Evolutionary conservation across 2,113 vertebrate species (phyloP).

Genomic region (Sarotherodon lohbergeri): DNA sequence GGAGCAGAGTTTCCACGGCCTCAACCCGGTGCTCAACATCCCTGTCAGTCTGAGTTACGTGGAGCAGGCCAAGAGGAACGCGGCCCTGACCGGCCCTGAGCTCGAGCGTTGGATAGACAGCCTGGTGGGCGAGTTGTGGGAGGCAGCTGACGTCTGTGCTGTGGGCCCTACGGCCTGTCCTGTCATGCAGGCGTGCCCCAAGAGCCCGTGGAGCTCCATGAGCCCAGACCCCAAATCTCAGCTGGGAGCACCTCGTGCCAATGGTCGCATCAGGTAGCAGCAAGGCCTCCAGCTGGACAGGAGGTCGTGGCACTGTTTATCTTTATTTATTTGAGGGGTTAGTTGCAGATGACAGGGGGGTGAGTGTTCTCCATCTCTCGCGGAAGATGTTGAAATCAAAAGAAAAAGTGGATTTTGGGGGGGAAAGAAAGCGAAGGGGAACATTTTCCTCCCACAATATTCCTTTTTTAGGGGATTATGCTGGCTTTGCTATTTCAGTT

Average conservation of each 20-base stretch:
- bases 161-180: constrained; percentile 81
- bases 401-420: not conserved
- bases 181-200: constrained; percentile 85
- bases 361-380: not conserved
- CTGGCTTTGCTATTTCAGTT: constrained; percentile 60
- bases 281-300: constrained; percentile 60
- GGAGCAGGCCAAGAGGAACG: constrained; percentile 84
- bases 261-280: constrained; percentile 96
- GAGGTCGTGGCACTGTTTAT: constrained; percentile 45
- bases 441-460: constrained; percentile 18
- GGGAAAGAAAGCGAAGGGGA: not conserved
- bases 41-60: constrained; percentile 78
- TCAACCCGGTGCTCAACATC: constrained; percentile 91
- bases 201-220: constrained; percentile 92
- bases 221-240: constrained; percentile 96
- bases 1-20: constrained; percentile 98
- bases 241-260: constrained; percentile 77
- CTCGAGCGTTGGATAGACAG: constrained; percentile 90
- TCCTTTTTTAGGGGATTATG: constrained; percentile 35
- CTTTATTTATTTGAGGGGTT: constrained; percentile 49
- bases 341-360: not conserved
- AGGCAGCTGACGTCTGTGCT: constrained; percentile 84
- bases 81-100: constrained; percentile 72
- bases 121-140: constrained; percentile 83
- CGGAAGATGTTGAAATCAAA: not conserved